These are phyloP conservation scores for Platyura marginata DNA, from an alignment of 1,140 invertebrate genomes.

Conservation along the genomic window DNA sequence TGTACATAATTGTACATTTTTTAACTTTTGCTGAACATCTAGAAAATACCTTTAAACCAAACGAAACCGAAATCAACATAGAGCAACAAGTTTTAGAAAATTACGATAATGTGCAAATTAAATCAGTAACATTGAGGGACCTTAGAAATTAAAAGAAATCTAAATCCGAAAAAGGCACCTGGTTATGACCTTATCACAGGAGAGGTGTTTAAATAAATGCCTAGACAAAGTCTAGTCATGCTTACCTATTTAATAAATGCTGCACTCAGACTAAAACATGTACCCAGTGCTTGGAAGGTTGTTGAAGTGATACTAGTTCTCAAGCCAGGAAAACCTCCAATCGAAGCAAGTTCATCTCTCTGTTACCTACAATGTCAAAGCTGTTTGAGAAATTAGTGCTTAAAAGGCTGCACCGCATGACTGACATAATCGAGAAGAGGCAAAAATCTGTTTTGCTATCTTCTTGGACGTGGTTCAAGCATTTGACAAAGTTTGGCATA, in stretches of 20 bases:
- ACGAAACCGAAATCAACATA: no score
- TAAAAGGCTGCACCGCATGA: no score
- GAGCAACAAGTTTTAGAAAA: no score
- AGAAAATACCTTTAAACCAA: not conserved
- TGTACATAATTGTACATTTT: no score
- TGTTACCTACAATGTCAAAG: slow-evolving; percentile 1
- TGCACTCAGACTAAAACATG: slow-evolving; percentile 7
- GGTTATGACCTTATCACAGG: slow-evolving; percentile 6
- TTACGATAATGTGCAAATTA: no score
- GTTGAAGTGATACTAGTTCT: slow-evolving; percentile 1
- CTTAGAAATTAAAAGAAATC: slow-evolving; percentile 6
- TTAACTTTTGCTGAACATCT: not conserved
- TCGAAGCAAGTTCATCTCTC: not conserved
- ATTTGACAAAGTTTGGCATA: no score
- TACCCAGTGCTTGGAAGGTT: not conserved
- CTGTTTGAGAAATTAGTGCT: slow-evolving; percentile 1
- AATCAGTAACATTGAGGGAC: slow-evolving; percentile 2
- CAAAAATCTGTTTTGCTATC: slow-evolving; percentile 13
- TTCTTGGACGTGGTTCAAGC: slow-evolving; percentile 18
- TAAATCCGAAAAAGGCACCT: slow-evolving; percentile 9
- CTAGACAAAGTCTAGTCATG: slow-evolving; percentile 6
- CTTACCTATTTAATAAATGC: slow-evolving; percentile 3
- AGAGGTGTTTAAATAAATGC: slow-evolving; percentile 4
- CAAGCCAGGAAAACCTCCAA: slow-evolving; percentile 6
- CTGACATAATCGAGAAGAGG: no score